Conservation (phyloP, 2,113 vertebrate genomes). For the Thamnophis sirtalis region DNA sequence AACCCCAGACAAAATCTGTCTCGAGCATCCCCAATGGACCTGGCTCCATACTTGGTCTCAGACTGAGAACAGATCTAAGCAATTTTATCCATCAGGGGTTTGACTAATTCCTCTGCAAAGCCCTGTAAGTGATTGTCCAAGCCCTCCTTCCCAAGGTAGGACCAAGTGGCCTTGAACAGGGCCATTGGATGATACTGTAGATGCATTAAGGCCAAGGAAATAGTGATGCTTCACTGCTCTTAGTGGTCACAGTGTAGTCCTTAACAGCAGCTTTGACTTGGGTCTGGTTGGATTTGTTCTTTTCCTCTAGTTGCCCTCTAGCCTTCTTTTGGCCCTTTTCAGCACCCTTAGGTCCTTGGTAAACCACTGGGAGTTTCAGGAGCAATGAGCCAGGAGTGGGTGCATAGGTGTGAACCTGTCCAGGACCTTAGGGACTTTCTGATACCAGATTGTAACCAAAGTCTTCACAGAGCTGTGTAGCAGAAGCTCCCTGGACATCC, state of each 20-base stretch:
- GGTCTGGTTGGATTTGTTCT: background rate
- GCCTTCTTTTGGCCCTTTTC: background rate
- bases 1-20: background rate
- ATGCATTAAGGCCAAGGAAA: background rate
- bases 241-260: background rate
- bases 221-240: background rate
- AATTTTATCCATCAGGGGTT: background rate
- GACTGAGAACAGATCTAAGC: background rate
- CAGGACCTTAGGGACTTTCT: background rate
- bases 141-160: background rate
- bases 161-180: background rate
- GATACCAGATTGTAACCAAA: background rate
- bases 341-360: background rate
- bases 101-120: background rate
- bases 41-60: background rate
- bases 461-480: background rate
- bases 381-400: background rate
- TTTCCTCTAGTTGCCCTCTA: background rate
- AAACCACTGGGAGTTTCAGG: background rate
- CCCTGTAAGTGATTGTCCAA: background rate
- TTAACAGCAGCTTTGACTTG: background rate
- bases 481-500: background rate
- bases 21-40: background rate
- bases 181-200: background rate
- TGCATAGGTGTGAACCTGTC: background rate